Base-by-base conservation (phyloP, 1,140 invertebrate genomes). In the Ganaspis sp. region DNA sequence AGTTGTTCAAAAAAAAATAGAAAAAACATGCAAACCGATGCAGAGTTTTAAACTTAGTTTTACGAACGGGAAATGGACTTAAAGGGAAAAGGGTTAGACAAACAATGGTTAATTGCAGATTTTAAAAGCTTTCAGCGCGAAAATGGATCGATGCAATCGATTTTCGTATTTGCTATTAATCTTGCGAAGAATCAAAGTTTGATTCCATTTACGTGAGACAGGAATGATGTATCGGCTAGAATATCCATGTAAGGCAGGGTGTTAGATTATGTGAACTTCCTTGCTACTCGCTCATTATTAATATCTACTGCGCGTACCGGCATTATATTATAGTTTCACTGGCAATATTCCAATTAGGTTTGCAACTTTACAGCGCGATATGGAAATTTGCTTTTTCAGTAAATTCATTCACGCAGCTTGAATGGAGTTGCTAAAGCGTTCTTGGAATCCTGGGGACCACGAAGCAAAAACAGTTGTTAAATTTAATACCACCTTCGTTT, bases 401-500 rank as follows among this genome's bases (percentile, higher is more conserved):
- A 29, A 64, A 64, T 64, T 64, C 58, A 64, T 64, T 64, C 58
- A 64, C 58, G 58, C 11, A 29, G 58, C 58, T 29, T 64, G 58
- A 64, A 64, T 64, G 58, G 58, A 64, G 58, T 64, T 64, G 26
- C 58, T 64, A 64, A 64, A 64, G 58, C 58, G 58, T 64, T n/a
- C 58, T 34, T 64, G 4, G 11, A 64, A 49, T 49, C 15, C 58
- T 12, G n/a, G 58, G 23, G 23, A 64, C 26, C 58, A 26, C 58
- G 9, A n/a, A 29, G 58, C 23, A 64, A 64, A 29, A 64, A 64
- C 58, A 64, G 23, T 29, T 64, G 58, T 64, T 64, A 64, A 64
- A 64, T 64, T 64, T 64, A 29, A 64, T 64, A 23, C 54, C 54
- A 34, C 19, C 54, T 17, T 64, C 15, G 23, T 64, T 29, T 11